Evolutionary conservation across 64 coral and sea anemone species (phyloP).

Genomic region (Trachythela sp.): DNA sequence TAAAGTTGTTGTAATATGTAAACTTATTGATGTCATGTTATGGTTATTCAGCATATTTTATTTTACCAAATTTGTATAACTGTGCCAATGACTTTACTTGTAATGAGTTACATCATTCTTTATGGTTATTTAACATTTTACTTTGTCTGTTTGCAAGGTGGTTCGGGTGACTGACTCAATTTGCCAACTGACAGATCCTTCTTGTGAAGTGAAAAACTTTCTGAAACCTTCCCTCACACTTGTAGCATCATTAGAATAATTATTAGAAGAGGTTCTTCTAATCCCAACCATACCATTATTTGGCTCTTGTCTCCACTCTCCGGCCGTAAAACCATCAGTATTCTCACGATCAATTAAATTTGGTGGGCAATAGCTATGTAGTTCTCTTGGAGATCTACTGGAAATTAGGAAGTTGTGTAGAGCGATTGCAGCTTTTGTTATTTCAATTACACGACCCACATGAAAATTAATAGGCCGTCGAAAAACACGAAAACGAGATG

Average conservation of each 20-base stretch:
- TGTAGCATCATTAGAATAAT: not conserved
- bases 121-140: not conserved
- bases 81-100: too few species aligned
- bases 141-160: not conserved
- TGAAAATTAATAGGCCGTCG: not conserved
- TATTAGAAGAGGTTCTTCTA: not conserved
- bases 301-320: not conserved
- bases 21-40: too few species aligned
- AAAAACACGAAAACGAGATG: not conserved
- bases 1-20: not conserved
- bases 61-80: too few species aligned
- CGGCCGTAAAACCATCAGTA: not conserved
- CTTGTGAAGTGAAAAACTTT: not conserved
- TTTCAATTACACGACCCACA: not conserved
- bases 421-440: too few species aligned
- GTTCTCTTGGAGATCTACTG: not conserved
- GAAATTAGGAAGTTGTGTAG: not conserved
- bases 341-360: not conserved
- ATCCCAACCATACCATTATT: not conserved
- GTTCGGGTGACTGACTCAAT: not conserved
- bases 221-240: slow-evolving; percentile 6
- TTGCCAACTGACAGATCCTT: slow-evolving; percentile 5
- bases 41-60: not conserved
- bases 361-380: not conserved
- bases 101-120: too few species aligned